phyloP scores from a whole-genome alignment of 2,113 vertebrate species.

The Porphyrio hochstetteri region DNA sequence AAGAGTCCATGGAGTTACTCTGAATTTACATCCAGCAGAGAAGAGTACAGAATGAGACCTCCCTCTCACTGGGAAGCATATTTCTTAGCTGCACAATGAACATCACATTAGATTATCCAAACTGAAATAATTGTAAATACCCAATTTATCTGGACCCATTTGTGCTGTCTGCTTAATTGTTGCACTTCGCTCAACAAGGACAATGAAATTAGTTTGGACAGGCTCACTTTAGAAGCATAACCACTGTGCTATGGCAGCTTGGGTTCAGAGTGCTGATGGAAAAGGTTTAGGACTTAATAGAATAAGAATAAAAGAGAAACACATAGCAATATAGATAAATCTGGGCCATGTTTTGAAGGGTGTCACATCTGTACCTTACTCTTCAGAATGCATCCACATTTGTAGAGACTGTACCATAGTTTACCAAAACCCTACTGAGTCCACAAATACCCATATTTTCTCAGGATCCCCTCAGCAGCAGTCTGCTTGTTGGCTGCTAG shows the following conservation, averaged over 20 bases:
- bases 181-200: conserved; percentile 40
- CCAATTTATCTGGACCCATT: background rate
- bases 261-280: background rate
- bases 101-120: conserved; percentile 39
- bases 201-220: conserved; percentile 48
- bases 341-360: background rate
- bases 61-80: background rate
- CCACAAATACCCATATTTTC: background rate
- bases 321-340: background rate
- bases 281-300: background rate
- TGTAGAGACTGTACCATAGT: background rate
- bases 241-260: background rate
- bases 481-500: background rate
- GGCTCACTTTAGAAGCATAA: conserved; percentile 10
- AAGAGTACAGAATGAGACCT: background rate
- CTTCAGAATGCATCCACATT: background rate
- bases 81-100: background rate
- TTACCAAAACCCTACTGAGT: background rate
- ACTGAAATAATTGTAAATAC: conserved; percentile 53
- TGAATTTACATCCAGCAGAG: background rate
- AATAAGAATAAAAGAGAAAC: background rate
- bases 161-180: conserved; percentile 23
- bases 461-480: background rate
- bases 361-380: background rate
- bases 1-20: background rate